Percentiles rank a stretch among this genome's conserved stretches.
Conservation (phyloP, 2,113 vertebrate species). For the Coptodon bakossiorum region DNA sequence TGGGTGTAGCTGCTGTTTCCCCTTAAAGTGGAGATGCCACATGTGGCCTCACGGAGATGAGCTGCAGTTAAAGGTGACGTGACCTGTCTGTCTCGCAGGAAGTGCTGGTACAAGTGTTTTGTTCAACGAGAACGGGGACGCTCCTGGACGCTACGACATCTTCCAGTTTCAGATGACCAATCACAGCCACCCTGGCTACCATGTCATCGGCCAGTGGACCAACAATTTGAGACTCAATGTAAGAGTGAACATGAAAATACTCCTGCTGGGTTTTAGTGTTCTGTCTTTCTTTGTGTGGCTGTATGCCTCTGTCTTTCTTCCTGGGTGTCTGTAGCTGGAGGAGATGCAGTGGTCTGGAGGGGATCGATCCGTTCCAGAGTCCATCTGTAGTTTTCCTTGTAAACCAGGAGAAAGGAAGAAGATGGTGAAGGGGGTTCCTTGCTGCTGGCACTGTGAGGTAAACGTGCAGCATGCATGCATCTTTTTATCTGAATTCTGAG, state of each 20-base stretch:
- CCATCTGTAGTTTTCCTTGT: constrained; percentile 84
- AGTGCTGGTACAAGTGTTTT: constrained; percentile 85
- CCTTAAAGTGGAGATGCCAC: not conserved
- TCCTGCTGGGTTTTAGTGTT: not conserved
- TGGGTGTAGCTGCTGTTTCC: not conserved
- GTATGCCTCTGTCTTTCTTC: not conserved
- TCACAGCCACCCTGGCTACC: constrained; percentile 76
- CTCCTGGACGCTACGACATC: constrained; percentile 89
- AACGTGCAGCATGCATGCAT: not conserved
- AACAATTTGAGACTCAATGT: constrained; percentile 81
- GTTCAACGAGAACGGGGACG: constrained; percentile 90
- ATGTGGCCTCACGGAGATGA: not conserved
- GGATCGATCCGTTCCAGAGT: constrained; percentile 65
- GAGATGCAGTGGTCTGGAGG: constrained; percentile 82
- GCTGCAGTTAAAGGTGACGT: not conserved
- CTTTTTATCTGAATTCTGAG: not conserved
- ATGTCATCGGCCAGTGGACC: constrained; percentile 84
- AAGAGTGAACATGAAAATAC: not conserved
- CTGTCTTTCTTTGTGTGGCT: not conserved
- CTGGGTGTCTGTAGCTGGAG: constrained; percentile 66
- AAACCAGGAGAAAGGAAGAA: constrained; percentile 76
- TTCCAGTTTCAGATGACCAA: constrained; percentile 90
- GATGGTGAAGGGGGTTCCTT: constrained; percentile 81
- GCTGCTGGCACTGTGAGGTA: constrained; percentile 83
- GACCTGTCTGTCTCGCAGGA: constrained; percentile 58